These are phyloP conservation scores for Lepus townsendii DNA, from an alignment of 2,797 vertebrate genomes.

Conservation along the genomic window DNA sequence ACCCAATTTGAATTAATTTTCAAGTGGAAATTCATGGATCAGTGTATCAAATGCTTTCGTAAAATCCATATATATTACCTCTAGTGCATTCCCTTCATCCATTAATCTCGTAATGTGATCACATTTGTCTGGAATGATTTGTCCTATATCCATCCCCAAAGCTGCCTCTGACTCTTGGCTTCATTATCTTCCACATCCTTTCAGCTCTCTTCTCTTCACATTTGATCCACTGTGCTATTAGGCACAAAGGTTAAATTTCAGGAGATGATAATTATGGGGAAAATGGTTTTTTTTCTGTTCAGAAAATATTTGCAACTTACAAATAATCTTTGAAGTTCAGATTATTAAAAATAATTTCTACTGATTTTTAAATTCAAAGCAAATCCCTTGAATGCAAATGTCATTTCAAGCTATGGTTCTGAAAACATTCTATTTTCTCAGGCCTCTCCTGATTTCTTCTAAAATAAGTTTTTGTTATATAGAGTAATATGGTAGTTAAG, in stretches of 20 bases:
- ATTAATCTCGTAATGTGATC: conserved; percentile 85
- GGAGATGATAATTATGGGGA: conserved; percentile 36
- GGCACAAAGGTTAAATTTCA: conserved; percentile 46
- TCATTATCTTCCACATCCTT: conserved; percentile 48
- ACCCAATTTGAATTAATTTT: conserved; percentile 88
- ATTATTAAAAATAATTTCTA: conserved; percentile 56
- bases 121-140: conserved; percentile 85
- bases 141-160: conserved; percentile 79
- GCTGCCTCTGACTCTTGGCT: conserved; percentile 72
- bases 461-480: conserved; percentile 5
- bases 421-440: conserved; percentile 40
- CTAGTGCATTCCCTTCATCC: conserved; percentile 85
- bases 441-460: conserved; percentile 45
- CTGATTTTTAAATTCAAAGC: conserved; percentile 22
- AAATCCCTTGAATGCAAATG: conserved; percentile 24
- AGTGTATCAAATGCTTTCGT: conserved; percentile 83
- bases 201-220: conserved; percentile 55
- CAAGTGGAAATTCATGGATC: conserved; percentile 82
- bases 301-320: conserved; percentile 63
- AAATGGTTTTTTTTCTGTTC: conserved; percentile 34
- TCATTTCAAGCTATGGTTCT: conserved; percentile 45
- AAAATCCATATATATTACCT: conserved; percentile 86
- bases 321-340: conserved; percentile 56
- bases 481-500: not conserved
- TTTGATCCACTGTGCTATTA: conserved; percentile 61